These are phyloP conservation scores for Cephus cinctus DNA, from an alignment of 1,140 invertebrate genomes.

Conservation along the genomic window DNA sequence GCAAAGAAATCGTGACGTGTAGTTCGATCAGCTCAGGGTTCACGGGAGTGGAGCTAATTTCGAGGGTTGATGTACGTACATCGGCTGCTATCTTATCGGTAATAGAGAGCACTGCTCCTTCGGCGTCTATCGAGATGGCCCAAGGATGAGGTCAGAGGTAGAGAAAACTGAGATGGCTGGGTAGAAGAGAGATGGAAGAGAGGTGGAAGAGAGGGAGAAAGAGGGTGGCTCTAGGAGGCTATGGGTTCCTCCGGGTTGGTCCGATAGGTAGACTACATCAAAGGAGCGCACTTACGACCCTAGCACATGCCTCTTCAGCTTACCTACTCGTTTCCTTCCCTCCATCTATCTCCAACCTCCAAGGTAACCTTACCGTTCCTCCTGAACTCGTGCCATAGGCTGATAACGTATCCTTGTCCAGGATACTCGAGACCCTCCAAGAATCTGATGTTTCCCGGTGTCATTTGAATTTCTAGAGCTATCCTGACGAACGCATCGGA, in stretches of 20 bases:
- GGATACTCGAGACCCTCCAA: too few species aligned
- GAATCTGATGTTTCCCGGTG: too few species aligned
- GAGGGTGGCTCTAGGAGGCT: not conserved
- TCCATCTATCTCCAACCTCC: not conserved
- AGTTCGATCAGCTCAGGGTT: too few species aligned
- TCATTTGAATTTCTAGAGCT: too few species aligned
- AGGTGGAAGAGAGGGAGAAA: not conserved
- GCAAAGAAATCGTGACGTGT: too few species aligned
- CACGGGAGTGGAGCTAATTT: too few species aligned
- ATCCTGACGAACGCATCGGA: too few species aligned
- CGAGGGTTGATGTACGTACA: too few species aligned
- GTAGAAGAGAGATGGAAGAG: constrained; percentile 7
- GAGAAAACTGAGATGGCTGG: too few species aligned
- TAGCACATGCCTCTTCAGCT: constrained; percentile 1
- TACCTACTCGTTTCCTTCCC: not conserved
- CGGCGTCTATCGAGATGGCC: constrained; percentile 24
- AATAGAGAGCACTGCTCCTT: constrained; percentile 23
- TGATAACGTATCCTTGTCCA: too few species aligned
- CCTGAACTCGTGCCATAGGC: too few species aligned
- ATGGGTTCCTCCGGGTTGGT: too few species aligned
- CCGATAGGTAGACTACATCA: constrained; percentile 17
- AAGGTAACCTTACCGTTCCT: not conserved
- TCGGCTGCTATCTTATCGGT: constrained; percentile 27
- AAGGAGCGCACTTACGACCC: constrained; percentile 13
- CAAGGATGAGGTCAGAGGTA: constrained; percentile 1